A percentile compares a stretch with the other conserved stretches of the same genome.
Conservation (phyloP, 2,113 vertebrate species). For the Pomatostomus ruficeps region DNA sequence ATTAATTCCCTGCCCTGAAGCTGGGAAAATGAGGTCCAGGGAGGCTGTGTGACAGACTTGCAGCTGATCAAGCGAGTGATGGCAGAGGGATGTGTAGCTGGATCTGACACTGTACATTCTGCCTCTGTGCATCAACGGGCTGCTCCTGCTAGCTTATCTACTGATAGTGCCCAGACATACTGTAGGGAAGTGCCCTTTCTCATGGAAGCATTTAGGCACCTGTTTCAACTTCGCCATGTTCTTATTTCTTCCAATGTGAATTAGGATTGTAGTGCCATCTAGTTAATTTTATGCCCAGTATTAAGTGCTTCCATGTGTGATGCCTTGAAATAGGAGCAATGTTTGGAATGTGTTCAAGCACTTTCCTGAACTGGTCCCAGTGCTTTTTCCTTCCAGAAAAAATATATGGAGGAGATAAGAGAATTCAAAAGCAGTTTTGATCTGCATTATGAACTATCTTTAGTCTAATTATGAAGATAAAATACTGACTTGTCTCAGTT, state of each 20-base stretch:
- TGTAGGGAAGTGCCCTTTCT: not conserved
- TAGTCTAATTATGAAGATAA: not conserved
- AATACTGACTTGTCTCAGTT: not conserved
- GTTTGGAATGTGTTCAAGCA: not conserved
- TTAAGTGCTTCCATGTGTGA: not conserved
- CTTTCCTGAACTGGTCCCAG: not conserved
- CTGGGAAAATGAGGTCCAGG: not conserved
- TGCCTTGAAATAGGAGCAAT: not conserved
- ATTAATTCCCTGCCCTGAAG: not conserved
- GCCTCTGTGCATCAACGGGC: not conserved
- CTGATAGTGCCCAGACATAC: not conserved
- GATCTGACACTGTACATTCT: not conserved
- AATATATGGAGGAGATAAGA: not conserved
- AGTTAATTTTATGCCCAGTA: constrained; percentile 3
- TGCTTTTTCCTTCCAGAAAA: not conserved
- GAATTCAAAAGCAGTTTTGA: not conserved
- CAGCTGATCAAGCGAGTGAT: not conserved
- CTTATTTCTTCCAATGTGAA: not conserved
- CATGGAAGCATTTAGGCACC: not conserved
- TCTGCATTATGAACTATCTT: not conserved
- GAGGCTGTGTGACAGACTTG: not conserved
- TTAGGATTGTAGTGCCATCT: not conserved
- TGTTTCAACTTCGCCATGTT: constrained; percentile 8
- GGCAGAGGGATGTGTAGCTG: not conserved
- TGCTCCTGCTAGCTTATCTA: not conserved